Base-by-base conservation (phyloP, 2,797 vertebrate species). In the Spizella passerina region DNA sequence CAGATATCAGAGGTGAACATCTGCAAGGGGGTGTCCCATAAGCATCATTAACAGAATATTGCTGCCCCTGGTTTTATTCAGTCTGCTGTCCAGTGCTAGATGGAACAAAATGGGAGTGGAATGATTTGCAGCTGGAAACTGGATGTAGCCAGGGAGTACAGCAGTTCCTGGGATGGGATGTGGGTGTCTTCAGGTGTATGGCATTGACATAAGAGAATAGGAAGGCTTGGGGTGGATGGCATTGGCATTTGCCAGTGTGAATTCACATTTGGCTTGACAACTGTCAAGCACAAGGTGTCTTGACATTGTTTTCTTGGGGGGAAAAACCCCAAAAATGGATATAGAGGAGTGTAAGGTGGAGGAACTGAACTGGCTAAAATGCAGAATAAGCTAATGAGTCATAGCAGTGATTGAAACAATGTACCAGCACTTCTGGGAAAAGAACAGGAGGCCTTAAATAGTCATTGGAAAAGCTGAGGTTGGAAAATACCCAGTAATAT, bases 371-470 rank as follows among this genome's bases (percentile, higher is more conserved):
- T 78, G 82, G 77, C 77, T 92, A 75, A 90, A 88, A 88, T 47
- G 69, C 39, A 93, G 90, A 61, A 59, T 44, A 79, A 93, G 73
- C 50, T 92, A 84, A 68, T 76, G 83, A 92, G 43, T 86, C 80
- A 84, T 61, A 69, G 18, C 9, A 63, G 39, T 46, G 69, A 86
- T 56, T 87, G 73, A 89, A 93, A 94, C 38, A 80, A 83, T 66
- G 59, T 82, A 85, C 65, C 82, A 69, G 39, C 38, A 69, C 65
- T 83, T 32, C 39, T 82, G 82, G 55, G 84, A 86, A 93, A 92
- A 79, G 43, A 38, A 61, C 41, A 86, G 65, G 9, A 19, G 23
- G 30, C 53, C 76, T 93, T 82, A 81, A 90, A 75, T 21, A 81
- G 55, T 38, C 14, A 61, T 9, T 79, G 66, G 83, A 86, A 95